phyloP scores from a whole-genome alignment of 37 sponge, comb jelly and placozoan species.

The Aphrocallistes beatrix region DNA sequence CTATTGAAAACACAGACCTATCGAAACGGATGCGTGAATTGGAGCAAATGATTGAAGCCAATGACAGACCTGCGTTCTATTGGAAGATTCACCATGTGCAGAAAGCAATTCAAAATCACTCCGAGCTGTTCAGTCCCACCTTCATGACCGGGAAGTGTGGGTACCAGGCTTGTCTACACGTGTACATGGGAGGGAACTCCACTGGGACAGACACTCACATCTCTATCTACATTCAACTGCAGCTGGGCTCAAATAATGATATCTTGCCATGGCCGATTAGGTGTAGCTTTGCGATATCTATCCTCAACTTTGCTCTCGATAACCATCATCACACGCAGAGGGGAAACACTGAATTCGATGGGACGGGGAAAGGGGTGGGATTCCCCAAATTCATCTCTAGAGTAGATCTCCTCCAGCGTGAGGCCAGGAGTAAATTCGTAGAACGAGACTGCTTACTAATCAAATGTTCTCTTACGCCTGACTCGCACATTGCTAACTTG shows the following conservation, averaged over 20 bases:
- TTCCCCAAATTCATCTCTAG: neutral
- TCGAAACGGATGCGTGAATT: neutral
- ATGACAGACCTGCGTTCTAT: neutral
- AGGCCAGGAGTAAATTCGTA: neutral
- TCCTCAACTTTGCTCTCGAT: neutral
- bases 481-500: neutral
- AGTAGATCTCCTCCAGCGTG: neutral
- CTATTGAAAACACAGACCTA: neutral
- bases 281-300: neutral
- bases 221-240: neutral
- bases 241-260: neutral
- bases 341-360: neutral
- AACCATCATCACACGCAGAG: conserved; percentile 12
- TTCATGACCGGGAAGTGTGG: conserved; percentile 14
- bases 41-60: neutral
- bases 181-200: conserved; percentile 18
- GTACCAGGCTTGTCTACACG: neutral
- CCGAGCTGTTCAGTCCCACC: neutral
- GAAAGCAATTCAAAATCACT: neutral
- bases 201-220: neutral
- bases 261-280: neutral
- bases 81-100: neutral
- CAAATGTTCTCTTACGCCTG: neutral
- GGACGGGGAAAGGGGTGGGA: neutral
- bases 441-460: neutral